Conservation (phyloP, 2,888 invertebrate species). For the Heliconius sara region DNA sequence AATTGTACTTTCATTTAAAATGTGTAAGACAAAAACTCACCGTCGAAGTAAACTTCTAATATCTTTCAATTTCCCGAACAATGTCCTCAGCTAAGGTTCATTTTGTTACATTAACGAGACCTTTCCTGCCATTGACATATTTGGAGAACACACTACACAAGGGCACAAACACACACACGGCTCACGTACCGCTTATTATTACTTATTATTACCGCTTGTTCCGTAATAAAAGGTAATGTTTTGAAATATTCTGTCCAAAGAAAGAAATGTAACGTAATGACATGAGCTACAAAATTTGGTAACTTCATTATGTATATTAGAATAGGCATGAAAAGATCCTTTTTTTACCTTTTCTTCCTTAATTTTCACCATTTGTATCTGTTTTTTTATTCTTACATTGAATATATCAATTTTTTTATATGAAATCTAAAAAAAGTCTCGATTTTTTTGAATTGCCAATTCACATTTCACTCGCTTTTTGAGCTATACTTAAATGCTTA, state of each 20-base stretch:
- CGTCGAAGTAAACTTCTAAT: too few relatives aligned
- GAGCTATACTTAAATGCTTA: too few relatives aligned
- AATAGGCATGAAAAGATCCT: neutral
- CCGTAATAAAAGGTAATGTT: slow-evolving; percentile 4
- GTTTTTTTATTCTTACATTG: neutral
- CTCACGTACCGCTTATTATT: neutral
- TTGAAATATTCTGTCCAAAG: slow-evolving; percentile 6
- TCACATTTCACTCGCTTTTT: too few relatives aligned
- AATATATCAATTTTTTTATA: neutral
- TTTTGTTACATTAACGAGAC: neutral
- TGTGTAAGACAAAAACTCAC: too few relatives aligned
- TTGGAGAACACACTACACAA: neutral
- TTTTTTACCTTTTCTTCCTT: neutral
- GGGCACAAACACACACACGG: neutral
- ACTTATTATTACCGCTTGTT: slow-evolving; percentile 8
- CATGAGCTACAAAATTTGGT: neutral
- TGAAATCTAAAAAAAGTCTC: neutral
- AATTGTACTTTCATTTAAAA: too few relatives aligned
- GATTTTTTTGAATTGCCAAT: too few relatives aligned
- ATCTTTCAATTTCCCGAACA: neutral
- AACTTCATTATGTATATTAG: neutral
- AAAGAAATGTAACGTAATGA: neutral
- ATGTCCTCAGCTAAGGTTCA: neutral
- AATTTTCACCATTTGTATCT: neutral
- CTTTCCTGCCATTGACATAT: slow-evolving; percentile 1